phyloP scores from a whole-genome alignment of 2,888 invertebrate species.

The Encarsia formosa region DNA sequence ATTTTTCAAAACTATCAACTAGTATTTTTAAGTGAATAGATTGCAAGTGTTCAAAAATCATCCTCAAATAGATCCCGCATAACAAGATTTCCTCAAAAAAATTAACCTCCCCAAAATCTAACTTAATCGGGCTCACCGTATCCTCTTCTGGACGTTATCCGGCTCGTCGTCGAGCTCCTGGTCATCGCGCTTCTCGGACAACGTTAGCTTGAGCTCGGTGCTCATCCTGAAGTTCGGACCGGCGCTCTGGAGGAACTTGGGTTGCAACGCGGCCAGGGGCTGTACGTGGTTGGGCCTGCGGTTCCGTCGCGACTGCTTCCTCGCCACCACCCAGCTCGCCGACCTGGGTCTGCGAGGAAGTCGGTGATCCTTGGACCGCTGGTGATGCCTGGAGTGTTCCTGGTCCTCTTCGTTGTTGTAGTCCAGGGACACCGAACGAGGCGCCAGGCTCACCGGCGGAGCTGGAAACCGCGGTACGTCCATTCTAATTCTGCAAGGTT shows the following conservation, averaged over 20 bases:
- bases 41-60: no score
- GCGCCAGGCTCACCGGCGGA: constrained; percentile 40
- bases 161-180: not conserved
- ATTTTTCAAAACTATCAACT: no score
- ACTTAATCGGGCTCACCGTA: constrained; percentile 11
- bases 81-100: no score
- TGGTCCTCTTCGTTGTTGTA: constrained; percentile 18
- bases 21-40: no score
- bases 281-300: constrained; percentile 16
- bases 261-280: constrained; percentile 17
- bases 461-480: constrained; percentile 44
- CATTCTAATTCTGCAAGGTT: constrained; percentile 33
- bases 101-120: no score
- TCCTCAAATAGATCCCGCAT: no score
- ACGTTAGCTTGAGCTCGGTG: constrained; percentile 39
- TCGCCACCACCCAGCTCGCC: constrained; percentile 16
- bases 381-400: not conserved
- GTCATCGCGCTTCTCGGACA: constrained; percentile 36
- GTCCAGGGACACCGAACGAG: constrained; percentile 33
- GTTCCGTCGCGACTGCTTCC: constrained; percentile 2
- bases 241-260: no score
- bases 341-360: constrained; percentile 21
- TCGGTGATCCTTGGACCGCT: not conserved
- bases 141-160: not conserved
- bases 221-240: no score